Evolutionary conservation across 2,797 vertebrate genomes (phyloP).

Genomic region (Cossypha niveicapilla): DNA sequence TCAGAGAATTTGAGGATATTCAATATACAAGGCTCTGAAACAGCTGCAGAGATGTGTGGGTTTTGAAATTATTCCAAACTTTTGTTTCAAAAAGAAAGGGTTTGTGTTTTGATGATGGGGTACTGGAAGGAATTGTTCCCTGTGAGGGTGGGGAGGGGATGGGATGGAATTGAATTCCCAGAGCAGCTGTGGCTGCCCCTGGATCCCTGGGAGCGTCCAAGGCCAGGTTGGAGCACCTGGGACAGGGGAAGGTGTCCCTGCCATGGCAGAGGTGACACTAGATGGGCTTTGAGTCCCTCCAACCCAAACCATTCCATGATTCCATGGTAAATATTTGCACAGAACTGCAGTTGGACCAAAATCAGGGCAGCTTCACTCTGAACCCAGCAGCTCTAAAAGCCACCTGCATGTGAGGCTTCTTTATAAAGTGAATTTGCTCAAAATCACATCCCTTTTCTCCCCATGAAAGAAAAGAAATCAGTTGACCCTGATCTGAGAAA

Average conservation of each 20-base stretch:
- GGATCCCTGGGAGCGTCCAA: neutral
- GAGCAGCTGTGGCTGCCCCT: neutral
- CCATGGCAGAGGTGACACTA: neutral
- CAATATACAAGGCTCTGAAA: neutral
- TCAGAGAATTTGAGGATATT: neutral
- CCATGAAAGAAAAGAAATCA: neutral
- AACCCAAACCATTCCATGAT: neutral
- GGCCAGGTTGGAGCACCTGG: neutral
- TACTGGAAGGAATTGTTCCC: neutral
- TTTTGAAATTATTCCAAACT: neutral
- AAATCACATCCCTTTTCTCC: neutral
- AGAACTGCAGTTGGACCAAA: neutral
- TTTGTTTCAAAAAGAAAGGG: neutral
- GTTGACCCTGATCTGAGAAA: neutral
- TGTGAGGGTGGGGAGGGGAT: too few relatives aligned
- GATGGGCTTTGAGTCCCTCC: rapidly evolving
- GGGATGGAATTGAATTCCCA: too few relatives aligned
- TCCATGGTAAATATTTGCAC: rapidly evolving
- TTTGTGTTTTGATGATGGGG: neutral
- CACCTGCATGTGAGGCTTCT: neutral
- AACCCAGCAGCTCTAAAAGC: neutral
- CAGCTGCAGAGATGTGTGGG: neutral
- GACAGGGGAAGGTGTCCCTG: neutral
- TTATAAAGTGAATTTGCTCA: neutral
- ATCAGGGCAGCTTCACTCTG: neutral